These are phyloP conservation scores for Leptatherina wallacei DNA, from an alignment of 2,797 vertebrate genomes.

Conservation along the genomic window DNA sequence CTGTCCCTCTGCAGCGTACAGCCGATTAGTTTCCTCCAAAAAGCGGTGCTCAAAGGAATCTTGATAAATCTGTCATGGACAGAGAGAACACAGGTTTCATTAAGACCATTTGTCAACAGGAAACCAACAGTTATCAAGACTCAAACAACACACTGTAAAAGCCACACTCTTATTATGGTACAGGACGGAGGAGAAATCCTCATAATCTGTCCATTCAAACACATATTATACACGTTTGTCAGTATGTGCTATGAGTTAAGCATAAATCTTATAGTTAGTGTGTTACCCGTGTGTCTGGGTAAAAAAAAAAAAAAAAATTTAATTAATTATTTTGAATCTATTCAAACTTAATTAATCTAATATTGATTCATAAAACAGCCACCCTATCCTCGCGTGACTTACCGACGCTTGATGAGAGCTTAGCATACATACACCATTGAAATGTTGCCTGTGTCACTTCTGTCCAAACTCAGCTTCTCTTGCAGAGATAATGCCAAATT, in stretches of 20 bases:
- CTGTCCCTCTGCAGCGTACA: conserved; percentile 98
- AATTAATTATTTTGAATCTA: too few relatives aligned
- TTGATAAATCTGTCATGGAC: conserved; percentile 92
- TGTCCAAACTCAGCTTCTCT: too few relatives aligned
- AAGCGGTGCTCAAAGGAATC: conserved; percentile 98
- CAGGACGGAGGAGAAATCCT: background rate
- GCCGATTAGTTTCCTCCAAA: conserved; percentile 96
- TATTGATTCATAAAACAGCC: too few relatives aligned
- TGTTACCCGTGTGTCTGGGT: background rate
- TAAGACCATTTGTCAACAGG: conserved; percentile 53
- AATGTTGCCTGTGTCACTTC: too few relatives aligned
- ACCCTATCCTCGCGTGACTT: too few relatives aligned
- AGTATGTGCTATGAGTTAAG: background rate
- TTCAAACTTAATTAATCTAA: too few relatives aligned
- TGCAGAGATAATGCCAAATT: too few relatives aligned
- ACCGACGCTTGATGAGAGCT: too few relatives aligned
- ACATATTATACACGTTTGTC: background rate
- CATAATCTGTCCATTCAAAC: background rate
- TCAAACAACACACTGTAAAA: conserved; percentile 13
- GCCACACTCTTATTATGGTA: background rate
- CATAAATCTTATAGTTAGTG: background rate
- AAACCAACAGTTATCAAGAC: conserved; percentile 37
- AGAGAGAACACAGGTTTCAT: conserved; percentile 50
- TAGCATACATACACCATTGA: too few relatives aligned
- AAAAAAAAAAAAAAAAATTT: too few relatives aligned